These are phyloP conservation scores for Phengaris alcon DNA, from an alignment of 2,888 invertebrate species.

Conservation along the genomic window DNA sequence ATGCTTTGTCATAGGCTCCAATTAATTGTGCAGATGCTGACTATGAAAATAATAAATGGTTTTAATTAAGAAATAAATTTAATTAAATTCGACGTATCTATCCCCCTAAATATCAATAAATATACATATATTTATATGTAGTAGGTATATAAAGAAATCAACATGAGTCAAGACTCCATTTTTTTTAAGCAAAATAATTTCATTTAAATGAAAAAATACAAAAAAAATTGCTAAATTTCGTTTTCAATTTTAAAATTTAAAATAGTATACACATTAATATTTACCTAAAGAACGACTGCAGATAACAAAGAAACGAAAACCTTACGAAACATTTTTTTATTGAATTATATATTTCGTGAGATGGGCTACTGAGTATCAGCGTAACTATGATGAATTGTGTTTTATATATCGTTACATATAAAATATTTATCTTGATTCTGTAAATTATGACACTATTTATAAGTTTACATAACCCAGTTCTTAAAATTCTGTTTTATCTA, in stretches of 20 bases:
- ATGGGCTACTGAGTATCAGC: not conserved
- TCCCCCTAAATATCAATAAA: too few species aligned
- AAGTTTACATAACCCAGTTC: not conserved
- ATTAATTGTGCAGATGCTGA: not conserved
- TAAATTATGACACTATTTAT: slow-evolving; percentile 3
- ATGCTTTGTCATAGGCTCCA: not conserved
- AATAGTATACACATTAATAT: not conserved
- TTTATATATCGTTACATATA: not conserved
- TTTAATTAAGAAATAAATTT: too few species aligned
- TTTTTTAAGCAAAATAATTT: too few species aligned
- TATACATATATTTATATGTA: too few species aligned
- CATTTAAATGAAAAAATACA: too few species aligned
- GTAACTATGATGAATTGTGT: not conserved
- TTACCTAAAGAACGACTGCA: slow-evolving; percentile 1
- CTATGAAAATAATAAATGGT: not conserved
- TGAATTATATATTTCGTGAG: not conserved
- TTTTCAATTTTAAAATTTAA: not conserved
- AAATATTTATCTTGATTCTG: not conserved
- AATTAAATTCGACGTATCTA: too few species aligned
- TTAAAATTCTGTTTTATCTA: not conserved
- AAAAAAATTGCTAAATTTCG: not conserved
- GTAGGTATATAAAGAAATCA: too few species aligned
- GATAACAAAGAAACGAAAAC: not conserved
- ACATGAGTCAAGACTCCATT: not conserved
- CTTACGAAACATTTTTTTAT: not conserved